Evolutionary conservation across 2,113 vertebrate species (phyloP).

Genomic region (Sinocyclocheilus maitianheensis): DNA sequence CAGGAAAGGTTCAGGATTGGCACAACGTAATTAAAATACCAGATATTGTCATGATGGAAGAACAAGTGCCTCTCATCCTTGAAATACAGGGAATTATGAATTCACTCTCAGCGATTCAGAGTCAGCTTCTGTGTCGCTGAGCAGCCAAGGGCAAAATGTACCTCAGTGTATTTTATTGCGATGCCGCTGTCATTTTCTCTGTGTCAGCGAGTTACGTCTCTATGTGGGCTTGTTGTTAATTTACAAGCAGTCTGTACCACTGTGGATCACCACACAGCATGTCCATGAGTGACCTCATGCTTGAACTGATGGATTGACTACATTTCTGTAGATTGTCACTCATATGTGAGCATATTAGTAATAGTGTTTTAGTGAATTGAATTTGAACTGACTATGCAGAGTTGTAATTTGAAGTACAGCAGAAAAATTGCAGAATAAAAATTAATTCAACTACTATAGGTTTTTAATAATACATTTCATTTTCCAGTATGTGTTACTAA

Average conservation of each 20-base stretch:
- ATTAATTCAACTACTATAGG: background rate
- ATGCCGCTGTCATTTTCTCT: conserved; percentile 53
- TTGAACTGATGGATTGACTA: background rate
- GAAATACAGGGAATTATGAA: conserved; percentile 10
- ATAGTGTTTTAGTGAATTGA: background rate
- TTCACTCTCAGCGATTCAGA: background rate
- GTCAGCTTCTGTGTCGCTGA: conserved; percentile 13
- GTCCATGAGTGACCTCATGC: background rate
- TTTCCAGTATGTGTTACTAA: background rate
- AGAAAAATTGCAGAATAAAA: background rate
- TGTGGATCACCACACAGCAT: background rate
- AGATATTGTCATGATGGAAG: conserved; percentile 45
- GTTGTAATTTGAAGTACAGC: background rate
- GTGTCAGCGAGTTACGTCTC: conserved; percentile 68
- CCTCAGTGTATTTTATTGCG: conserved; percentile 52
- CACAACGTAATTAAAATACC: conserved; percentile 17
- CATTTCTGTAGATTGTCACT: background rate
- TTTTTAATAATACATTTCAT: background rate
- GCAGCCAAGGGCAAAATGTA: conserved; percentile 35
- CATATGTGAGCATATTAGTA: background rate
- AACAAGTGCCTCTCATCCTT: conserved; percentile 22
- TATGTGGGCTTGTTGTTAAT: conserved; percentile 57
- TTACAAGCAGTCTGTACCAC: conserved; percentile 28
- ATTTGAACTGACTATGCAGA: background rate
- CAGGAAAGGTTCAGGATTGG: background rate